A percentile compares a stretch with the other conserved stretches of the same genome.
phyloP scores from a whole-genome alignment of 35 echinoderm and acorn worm genomes.

The Acanthaster planci region DNA sequence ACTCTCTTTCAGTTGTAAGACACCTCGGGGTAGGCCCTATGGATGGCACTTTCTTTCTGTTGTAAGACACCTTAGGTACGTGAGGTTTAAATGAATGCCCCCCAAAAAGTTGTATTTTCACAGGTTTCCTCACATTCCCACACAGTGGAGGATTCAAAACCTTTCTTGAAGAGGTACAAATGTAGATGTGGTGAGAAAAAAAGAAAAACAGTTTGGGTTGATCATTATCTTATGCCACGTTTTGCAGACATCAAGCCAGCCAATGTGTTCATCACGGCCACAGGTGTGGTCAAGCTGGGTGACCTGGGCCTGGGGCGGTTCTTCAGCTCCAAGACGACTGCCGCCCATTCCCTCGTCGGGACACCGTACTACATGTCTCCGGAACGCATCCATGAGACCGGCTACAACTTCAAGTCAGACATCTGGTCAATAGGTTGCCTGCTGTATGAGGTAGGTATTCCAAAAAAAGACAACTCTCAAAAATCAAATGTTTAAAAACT shows the following conservation, averaged over 20 bases:
- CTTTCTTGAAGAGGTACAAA: no score
- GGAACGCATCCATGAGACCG: constrained; percentile 96
- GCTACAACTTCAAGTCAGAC: constrained; percentile 99
- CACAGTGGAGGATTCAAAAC: no score
- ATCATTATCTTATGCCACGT: background rate
- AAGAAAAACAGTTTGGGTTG: no score
- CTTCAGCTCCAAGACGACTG: constrained; percentile 99
- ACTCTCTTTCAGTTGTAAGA: no score
- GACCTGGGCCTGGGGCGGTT: constrained; percentile 91
- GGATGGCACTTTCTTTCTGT: no score
- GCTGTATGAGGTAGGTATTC: constrained; percentile 80
- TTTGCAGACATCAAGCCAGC: constrained; percentile 96
- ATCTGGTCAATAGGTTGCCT: constrained; percentile 98
- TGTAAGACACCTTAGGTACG: no score
- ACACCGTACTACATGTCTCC: constrained; percentile 99
- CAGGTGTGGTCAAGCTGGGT: constrained; percentile 89
- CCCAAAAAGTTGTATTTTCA: no score
- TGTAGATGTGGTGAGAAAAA: no score
- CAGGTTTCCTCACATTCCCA: no score
- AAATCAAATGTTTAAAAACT: background rate
- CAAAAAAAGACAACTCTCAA: background rate
- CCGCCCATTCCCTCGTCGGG: constrained; percentile 94
- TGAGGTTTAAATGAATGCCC: no score
- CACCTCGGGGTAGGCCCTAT: no score
- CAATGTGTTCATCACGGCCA: constrained; percentile 98